Evolutionary conservation across 2,888 invertebrate species (phyloP), one percentile per base, ranked within the genome.

Genomic region (Drosophila kanekoi): DNA sequence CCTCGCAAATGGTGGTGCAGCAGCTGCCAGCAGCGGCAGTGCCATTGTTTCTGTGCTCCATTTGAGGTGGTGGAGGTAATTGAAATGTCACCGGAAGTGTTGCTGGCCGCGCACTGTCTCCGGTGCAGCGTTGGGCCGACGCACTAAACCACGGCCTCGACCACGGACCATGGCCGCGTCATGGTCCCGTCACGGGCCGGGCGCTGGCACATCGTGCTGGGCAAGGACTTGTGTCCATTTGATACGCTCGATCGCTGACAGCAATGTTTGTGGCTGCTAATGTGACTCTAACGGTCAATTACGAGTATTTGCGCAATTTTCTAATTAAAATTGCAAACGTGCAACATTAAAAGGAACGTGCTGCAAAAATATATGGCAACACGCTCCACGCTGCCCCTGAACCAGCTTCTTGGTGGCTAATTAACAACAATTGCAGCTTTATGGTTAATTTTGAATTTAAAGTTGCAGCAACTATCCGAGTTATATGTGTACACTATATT

Each of bases 11-110:
- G 48, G 33, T 33, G 54, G 69, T 72, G 81, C 81, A 77, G 81
- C 84, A 68, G 74, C 54, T 57, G 69, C 38, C 69, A 54, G 23
- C 59, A 40, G 9, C 20, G 16, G 52, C 53, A 23, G 41, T 68
- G 64, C 54, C 66, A 72, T 59, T 72, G 57, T 64, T 64, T 45
- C 20, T 13, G 64, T 61, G 28, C 28, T 48, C 28, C 47, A 61
- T 63, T 77, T 28, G 86, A 88, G 87, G 84, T 80, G 89, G 82
- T 89, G 87, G 79, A 90, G 90, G 90, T 91, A 91, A 91, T 91
- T 91, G 91, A 89, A 91, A 91, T 91, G 90, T 91, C 91, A 90
- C 80, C 91, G 90, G 91, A 91, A 90, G 87, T 90, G 90, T 90
- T 83, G 80, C 79, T 81, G 87, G 89, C 68, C 84, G 72, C 76